Evolutionary conservation across 2,797 vertebrate genomes (phyloP), one percentile per base, ranked within the genome.

Genomic region (Acrossocheilus wenchowensis): DNA sequence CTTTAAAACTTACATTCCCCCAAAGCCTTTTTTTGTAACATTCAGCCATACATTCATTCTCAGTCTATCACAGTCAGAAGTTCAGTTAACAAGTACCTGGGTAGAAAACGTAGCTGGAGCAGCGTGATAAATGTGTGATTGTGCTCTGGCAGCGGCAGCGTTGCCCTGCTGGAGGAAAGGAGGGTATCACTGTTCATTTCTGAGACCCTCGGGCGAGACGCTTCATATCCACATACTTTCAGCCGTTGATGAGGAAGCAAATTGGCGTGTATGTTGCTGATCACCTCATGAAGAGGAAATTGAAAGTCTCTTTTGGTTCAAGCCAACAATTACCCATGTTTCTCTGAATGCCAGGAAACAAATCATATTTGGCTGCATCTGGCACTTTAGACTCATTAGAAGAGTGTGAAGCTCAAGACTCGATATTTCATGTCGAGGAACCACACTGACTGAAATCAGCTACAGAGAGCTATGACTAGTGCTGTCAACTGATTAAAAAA

Each of bases 321-420:
- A 17, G 73, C 86, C 79, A 89, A 88, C 87, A 75, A 87, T 78
- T 81, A 82, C 78, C 62, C 86, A 26, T 68, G 11, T 87, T 71
- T 14, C 52, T 45, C 68, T 77, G 50, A 69, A 52, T 88, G 87
- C 89, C 89, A 92, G 88, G 12, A 69, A 88, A 87, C 71, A 82
- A 86, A 90, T 89, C 81, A 87, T 57, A 81, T 86, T 87, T 87
- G 85, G 57, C 88, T 43, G 78, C 73, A 68, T 72, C 52, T 83
- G 73, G 48, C 89, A 72, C 89, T 92, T 87, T 86, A 86, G 86
- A 82, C 82, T 74, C 71, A 86, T 87, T 62, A 57, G 69, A 86
- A 84, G 45, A 50, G 64, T 79, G 50, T 85, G 50, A 54, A 88
- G 80, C 88, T 86, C 64, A 7, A 34, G 26, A n/a, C 23, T n/a